Evolutionary conservation across 2,888 invertebrate species (phyloP).

Genomic region (Bembecia ichneumoniformis): DNA sequence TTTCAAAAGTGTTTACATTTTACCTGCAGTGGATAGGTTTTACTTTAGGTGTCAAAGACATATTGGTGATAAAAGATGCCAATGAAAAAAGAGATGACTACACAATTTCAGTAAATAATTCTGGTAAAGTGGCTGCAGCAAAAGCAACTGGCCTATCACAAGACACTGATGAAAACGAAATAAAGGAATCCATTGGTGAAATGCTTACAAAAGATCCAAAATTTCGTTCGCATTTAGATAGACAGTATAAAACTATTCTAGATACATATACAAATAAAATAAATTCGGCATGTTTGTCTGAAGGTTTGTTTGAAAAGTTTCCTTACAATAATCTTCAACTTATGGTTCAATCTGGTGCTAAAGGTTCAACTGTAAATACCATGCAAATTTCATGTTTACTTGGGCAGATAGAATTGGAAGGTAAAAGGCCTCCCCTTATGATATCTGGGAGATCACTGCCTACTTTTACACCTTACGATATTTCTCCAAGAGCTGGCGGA

Average conservation of each 20-base stretch:
- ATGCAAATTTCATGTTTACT: constrained; percentile 98
- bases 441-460: constrained; percentile 93
- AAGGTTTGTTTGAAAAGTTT: constrained; percentile 88
- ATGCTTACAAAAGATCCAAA: constrained; percentile 80
- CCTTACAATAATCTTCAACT: constrained; percentile 97
- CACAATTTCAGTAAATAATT: constrained; percentile 75
- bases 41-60: constrained; percentile 95
- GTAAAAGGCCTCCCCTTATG: constrained; percentile 95
- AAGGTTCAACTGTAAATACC: constrained; percentile 97
- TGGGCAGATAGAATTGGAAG: constrained; percentile 99
- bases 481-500: constrained; percentile 93
- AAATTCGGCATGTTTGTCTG: constrained; percentile 86
- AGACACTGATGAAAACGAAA: constrained; percentile 68
- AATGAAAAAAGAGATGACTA: constrained; percentile 80
- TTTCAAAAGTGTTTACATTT: constrained; percentile 92
- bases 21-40: constrained; percentile 94
- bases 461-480: constrained; percentile 90
- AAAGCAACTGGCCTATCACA: constrained; percentile 79
- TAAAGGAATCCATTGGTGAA: constrained; percentile 79
- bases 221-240: constrained; percentile 84
- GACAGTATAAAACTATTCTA: constrained; percentile 85
- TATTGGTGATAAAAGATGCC: constrained; percentile 82
- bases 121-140: constrained; percentile 76
- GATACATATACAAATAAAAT: constrained; percentile 92
- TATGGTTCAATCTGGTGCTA: constrained; percentile 99